Base-by-base conservation (phyloP, 1,140 invertebrate genomes). In the Cherax quadricarinatus region DNA sequence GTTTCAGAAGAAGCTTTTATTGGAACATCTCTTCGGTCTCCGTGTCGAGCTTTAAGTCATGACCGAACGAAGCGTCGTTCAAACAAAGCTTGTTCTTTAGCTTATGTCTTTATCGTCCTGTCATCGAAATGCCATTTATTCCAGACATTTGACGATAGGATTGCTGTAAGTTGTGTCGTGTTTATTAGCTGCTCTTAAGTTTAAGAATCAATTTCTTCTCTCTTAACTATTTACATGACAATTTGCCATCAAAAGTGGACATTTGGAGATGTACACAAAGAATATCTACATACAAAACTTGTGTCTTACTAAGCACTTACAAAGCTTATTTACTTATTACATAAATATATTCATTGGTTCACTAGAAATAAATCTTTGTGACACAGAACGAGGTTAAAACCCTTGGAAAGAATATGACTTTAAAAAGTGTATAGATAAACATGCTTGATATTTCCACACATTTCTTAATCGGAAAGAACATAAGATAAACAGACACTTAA, bases 251-350 rank as follows among this genome's bases (percentile, higher is more conserved):
- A 30, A 75, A 30, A 24, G n/a, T 75, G 4, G 70, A 30, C 70
- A 30, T 0, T 30, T 75, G 70, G 70, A 75, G 70, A 9, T 12
- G 18, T 30, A 75, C 21, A 75, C 21, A 75, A 30, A 75, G 30
- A 75, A 75, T 30, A 12, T 75, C 24, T 75, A 75, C 70, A 75
- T 75, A 30, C 24, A 75, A 75, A 75, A 75, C 16, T 16, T 70
- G 21, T 70, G 14, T 70, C 21, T 70, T 21, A 9, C 62, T 18
- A 12, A 18, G 21, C 12, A 70, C 66, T 6, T 70, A 70, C 21
- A 70, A 70, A 70, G 66, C 66, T 75, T 30, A 75, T 75, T 75
- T 75, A 75, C 6, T 75, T 21, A 16, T 75, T 75, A n/a, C 70
- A 75, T 75, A 30, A 75, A 30, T 75, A 12, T 75, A 30, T 75